Evolutionary conservation across 2,888 invertebrate species (phyloP), one percentile per base, ranked within the genome.

Genomic region (Ommatoiulus sabulosus): DNA sequence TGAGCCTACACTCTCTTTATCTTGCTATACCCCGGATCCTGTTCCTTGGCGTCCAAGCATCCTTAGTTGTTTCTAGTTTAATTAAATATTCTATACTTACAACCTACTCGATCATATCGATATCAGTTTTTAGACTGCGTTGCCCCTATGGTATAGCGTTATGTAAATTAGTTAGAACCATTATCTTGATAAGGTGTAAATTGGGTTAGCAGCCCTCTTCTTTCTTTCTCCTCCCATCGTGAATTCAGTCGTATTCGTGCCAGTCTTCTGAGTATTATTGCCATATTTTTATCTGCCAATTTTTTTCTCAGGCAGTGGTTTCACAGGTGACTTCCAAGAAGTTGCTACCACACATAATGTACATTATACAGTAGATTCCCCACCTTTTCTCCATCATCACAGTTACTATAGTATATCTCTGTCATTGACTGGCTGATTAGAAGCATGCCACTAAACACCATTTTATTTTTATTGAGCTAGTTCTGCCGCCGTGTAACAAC

Each of bases 191-290:
- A 35, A 35, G 35, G 35, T 35, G 35, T 35, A 35, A 35, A 35
- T 35, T 35, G 35, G 35, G 35, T 35, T 35, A 35, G 35, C 35
- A 35, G 35, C 35, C 35, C 35, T 35, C 35, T 35, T 35, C 35
- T 2, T 35, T 35, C 35, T 35, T 15, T 20, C 24, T 72, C 24
- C 24, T 80, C 72, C 52, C 80, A 80, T 35, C 15, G 80, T 80
- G 35, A 24, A 80, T 43, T 80, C 80, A 80, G 80, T 80, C 80
- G 35, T 80, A 80, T 80, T 43, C 80, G 35, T 80, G 80, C 80
- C 80, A 80, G 80, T 80, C 80, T 80, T 80, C 80, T 80, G 80
- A 80, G 80, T 80, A 80, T 80, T 80, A 80, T 80, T 80, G 80
- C 80, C 80, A 80, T 80, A 80, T 80, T 80, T 80, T 80, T 80